phyloP scores from a whole-genome alignment of 2,888 invertebrate species.

The Drosophila hawaiiensis region DNA sequence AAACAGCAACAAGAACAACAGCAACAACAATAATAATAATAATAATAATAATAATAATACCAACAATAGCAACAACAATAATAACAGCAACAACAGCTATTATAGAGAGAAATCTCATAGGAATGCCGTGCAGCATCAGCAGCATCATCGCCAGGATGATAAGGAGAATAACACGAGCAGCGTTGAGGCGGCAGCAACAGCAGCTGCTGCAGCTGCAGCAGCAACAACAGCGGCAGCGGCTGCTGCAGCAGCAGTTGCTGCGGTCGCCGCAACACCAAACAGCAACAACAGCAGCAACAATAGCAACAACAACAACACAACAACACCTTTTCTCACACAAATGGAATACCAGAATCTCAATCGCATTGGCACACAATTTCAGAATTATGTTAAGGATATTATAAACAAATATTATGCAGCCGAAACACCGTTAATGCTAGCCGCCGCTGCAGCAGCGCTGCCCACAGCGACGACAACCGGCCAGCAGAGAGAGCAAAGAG shows the following conservation, averaged over 20 bases:
- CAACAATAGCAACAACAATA: slow-evolving; percentile 46
- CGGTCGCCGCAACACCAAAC: slow-evolving; percentile 36
- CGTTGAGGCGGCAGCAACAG: slow-evolving; percentile 31
- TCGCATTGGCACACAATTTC: slow-evolving; percentile 84
- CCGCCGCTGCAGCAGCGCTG: slow-evolving; percentile 71
- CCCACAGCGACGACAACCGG: slow-evolving; percentile 73
- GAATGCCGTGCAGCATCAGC: slow-evolving; percentile 57
- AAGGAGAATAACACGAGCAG: slow-evolving; percentile 69
- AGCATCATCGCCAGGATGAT: slow-evolving; percentile 65
- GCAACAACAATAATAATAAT: slow-evolving; percentile 51
- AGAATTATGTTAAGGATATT: slow-evolving; percentile 85
- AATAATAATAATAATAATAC: slow-evolving; percentile 56
- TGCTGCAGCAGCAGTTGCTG: slow-evolving; percentile 40
- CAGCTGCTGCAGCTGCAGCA: slow-evolving; percentile 27
- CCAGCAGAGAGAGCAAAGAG: slow-evolving; percentile 48
- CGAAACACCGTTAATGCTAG: slow-evolving; percentile 82
- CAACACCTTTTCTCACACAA: slow-evolving; percentile 76
- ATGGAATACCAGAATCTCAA: slow-evolving; percentile 85
- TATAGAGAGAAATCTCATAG: slow-evolving; percentile 79
- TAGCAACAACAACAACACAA: slow-evolving; percentile 52
- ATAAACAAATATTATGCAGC: slow-evolving; percentile 85
- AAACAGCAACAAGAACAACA: slow-evolving; percentile 69
- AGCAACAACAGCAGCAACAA: slow-evolving; percentile 55
- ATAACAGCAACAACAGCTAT: slow-evolving; percentile 63
- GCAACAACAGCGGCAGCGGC: slow-evolving; percentile 30